Evolutionary conservation across 1,140 invertebrate species (phyloP).

Genomic region (Brachionus koreanus): DNA sequence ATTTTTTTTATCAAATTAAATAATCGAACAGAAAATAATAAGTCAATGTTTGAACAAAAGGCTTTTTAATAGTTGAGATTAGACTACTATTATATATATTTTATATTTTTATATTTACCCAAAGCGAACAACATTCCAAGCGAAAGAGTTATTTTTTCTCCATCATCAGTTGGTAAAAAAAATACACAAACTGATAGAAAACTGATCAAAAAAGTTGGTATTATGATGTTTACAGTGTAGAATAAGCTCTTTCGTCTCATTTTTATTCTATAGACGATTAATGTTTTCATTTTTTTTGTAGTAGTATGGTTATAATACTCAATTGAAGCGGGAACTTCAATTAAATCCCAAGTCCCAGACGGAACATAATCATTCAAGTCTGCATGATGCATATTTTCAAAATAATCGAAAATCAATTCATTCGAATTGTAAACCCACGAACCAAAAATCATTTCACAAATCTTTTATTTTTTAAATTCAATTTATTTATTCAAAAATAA

Average conservation of each 20-base stretch:
- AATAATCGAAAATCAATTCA: conserved; percentile 85
- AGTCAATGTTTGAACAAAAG: too few species aligned
- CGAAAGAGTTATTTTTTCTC: conserved; percentile 78
- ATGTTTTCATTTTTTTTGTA: conserved; percentile 40
- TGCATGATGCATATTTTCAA: conserved; percentile 89
- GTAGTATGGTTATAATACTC: conserved; percentile 67
- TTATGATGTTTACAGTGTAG: conserved; percentile 97
- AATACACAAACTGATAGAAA: conserved; percentile 97
- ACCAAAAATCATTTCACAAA: conserved; percentile 55
- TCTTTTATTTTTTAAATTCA: conserved; percentile 66
- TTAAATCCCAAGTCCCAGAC: conserved; percentile 97
- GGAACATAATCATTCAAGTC: conserved; percentile 90
- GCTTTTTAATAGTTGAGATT: too few species aligned
- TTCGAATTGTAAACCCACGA: conserved; percentile 53
- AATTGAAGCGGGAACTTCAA: conserved; percentile 73
- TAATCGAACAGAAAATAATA: too few species aligned
- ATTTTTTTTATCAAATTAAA: too few species aligned
- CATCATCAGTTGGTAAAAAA: conserved; percentile 79
- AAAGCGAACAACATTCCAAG: conserved; percentile 93
- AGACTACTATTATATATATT: too few species aligned
- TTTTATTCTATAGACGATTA: conserved; percentile 66
- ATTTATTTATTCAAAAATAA: background rate
- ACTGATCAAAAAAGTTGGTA: conserved; percentile 95
- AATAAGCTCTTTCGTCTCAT: conserved; percentile 95
- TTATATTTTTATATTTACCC: too few species aligned